Conservation (phyloP, 1,140 invertebrate species). For the Lepidostoma basale region DNA sequence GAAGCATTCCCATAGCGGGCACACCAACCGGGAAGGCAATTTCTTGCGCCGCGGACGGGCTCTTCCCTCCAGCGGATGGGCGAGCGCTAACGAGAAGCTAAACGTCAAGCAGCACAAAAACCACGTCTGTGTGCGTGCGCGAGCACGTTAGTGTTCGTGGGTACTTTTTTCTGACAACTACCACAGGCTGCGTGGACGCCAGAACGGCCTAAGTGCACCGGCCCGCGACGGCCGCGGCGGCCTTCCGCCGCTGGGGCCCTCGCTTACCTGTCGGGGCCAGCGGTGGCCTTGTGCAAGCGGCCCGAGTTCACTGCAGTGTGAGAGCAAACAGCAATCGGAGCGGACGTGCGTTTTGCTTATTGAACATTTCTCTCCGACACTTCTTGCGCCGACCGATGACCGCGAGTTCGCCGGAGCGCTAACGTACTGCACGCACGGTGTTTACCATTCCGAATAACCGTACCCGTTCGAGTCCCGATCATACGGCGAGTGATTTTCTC, state of each 20-base stretch:
- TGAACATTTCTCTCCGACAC: background rate
- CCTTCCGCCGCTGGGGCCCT: background rate
- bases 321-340: slow-evolving; percentile 21
- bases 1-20: background rate
- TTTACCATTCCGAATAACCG: slow-evolving; percentile 8
- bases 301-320: slow-evolving; percentile 29
- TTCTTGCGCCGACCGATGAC: slow-evolving; percentile 20
- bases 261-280: slow-evolving; percentile 37
- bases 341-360: slow-evolving; percentile 20
- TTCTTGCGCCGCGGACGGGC: background rate
- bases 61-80: slow-evolving; percentile 32
- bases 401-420: slow-evolving; percentile 24
- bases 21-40: background rate
- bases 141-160: slow-evolving; percentile 1
- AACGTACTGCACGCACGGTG: slow-evolving; percentile 14
- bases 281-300: slow-evolving; percentile 41
- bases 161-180: slow-evolving; percentile 33
- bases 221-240: background rate
- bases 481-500: background rate
- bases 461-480: background rate
- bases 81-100: slow-evolving; percentile 45
- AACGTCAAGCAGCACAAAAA: slow-evolving; percentile 45
- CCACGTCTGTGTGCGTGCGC: slow-evolving; percentile 24
- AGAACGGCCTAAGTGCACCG: slow-evolving; percentile 18
- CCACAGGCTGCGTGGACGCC: slow-evolving; percentile 9